A percentile compares a stretch with the other conserved stretches of the same genome.
Conservation (phyloP, 2,113 vertebrate species). For the Hypanus sabinus region DNA sequence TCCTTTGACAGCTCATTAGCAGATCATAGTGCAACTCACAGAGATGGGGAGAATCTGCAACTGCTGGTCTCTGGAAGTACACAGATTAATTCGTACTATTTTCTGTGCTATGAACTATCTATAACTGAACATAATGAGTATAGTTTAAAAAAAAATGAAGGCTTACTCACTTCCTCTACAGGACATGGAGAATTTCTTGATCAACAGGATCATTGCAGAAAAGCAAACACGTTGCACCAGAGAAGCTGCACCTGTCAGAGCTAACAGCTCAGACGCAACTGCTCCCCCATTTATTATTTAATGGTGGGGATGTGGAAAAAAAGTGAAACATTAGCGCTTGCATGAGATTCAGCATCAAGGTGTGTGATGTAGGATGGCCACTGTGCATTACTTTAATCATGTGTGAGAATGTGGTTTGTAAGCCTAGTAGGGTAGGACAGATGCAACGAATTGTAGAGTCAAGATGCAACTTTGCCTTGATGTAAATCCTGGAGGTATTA, state of each 20-base stretch:
- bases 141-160: not conserved
- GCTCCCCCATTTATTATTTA: not conserved
- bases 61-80: no score
- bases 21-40: no score
- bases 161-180: not conserved
- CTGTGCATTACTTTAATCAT: not conserved
- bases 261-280: not conserved
- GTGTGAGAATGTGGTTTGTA: no score
- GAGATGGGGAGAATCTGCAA: no score
- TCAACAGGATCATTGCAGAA: not conserved
- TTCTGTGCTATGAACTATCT: not conserved
- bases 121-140: not conserved
- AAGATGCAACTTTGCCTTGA: no score
- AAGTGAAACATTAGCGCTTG: not conserved
- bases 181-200: not conserved
- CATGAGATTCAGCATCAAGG: not conserved
- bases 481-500: no score
- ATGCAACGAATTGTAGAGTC: no score
- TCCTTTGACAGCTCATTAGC: no score
- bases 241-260: not conserved
- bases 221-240: not conserved
- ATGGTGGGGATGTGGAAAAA: not conserved
- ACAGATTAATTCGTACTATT: no score
- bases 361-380: not conserved
- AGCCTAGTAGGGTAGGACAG: no score